Conservation (phyloP, 2,113 vertebrate species). For the Talpa occidentalis region DNA sequence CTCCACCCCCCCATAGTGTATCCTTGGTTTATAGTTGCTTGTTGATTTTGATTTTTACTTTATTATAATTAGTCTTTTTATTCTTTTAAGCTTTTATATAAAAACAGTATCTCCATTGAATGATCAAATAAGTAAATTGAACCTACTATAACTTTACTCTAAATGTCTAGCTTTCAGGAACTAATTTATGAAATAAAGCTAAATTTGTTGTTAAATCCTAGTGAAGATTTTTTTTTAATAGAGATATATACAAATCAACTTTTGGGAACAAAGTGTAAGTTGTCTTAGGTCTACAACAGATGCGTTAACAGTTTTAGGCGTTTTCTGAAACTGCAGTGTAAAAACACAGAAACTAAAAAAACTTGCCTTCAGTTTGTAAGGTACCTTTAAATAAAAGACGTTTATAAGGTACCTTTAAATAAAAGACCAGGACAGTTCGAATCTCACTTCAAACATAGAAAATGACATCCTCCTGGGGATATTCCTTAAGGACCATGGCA, state of each 20-base stretch:
- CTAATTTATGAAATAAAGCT: neutral
- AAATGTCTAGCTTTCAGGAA: constrained; percentile 21
- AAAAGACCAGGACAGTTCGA: constrained; percentile 9
- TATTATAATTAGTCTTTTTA: no score
- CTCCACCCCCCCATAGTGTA: no score
- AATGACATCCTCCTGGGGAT: neutral
- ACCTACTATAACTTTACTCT: neutral
- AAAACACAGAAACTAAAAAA: neutral
- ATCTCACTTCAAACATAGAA: neutral
- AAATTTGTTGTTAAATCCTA: neutral
- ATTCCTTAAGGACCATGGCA: neutral
- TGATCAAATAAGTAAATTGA: neutral
- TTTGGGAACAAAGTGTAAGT: constrained; percentile 13
- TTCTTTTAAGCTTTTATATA: neutral
- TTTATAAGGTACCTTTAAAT: neutral
- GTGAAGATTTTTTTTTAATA: neutral
- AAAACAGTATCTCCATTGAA: neutral
- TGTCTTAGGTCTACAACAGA: constrained; percentile 11
- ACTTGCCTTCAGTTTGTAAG: neutral
- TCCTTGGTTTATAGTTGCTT: no score
- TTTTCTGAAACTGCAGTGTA: neutral
- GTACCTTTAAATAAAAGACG: constrained; percentile 13
- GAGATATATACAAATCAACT: neutral
- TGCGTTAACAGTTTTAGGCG: neutral
- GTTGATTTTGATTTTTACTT: no score